Conservation (phyloP, 2,888 invertebrate species). For the Limnephilus auricula region DNA sequence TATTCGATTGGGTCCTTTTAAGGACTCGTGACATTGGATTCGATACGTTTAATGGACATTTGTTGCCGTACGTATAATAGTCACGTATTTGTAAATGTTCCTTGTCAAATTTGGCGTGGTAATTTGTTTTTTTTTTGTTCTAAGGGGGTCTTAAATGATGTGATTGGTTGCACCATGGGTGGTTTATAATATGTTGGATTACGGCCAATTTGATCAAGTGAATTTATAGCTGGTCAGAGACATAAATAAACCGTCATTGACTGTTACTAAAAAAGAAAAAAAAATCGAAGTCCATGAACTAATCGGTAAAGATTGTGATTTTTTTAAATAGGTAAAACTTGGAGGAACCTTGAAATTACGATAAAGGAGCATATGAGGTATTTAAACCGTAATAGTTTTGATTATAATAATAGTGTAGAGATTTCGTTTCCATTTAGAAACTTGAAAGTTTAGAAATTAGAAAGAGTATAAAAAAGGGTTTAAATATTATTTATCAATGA, state of each 20-base stretch:
- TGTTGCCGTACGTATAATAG: background rate
- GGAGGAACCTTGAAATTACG: too few species aligned
- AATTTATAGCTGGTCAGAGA: background rate
- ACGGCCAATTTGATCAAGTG: background rate
- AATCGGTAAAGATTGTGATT: too few species aligned
- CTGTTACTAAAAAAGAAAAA: too few species aligned
- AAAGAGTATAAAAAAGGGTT: too few species aligned
- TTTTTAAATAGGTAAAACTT: too few species aligned
- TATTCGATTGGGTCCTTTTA: background rate
- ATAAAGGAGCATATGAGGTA: too few species aligned
- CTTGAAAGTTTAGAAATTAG: too few species aligned
- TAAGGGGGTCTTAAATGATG: background rate
- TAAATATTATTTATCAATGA: too few species aligned
- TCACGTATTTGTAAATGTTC: background rate
- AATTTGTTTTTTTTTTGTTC: background rate
- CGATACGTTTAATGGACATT: background rate
- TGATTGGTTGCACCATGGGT: conserved; percentile 13
- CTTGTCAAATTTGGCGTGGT: background rate
- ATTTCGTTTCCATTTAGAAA: too few species aligned
- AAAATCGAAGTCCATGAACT: too few species aligned
- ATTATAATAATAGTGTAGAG: too few species aligned
- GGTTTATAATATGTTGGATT: background rate
- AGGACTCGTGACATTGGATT: background rate
- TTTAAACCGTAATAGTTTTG: too few species aligned
- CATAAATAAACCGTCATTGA: background rate